Conservation (phyloP, 2,797 vertebrate species). For the Pelobates cultripes region DNA sequence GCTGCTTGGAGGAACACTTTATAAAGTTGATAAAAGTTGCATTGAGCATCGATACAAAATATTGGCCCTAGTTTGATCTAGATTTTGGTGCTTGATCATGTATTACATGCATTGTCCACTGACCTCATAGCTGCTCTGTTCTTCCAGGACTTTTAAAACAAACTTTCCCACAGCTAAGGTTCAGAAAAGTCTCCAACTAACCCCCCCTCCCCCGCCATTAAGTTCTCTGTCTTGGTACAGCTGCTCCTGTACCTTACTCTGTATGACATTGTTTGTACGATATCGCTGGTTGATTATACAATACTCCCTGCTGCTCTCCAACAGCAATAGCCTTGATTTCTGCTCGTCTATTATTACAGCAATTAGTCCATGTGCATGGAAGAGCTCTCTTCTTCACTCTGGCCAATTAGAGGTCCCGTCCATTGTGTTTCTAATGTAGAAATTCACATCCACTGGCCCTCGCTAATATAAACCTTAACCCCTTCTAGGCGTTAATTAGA, state of each 20-base stretch:
- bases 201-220: slow-evolving; percentile 21
- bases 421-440: slow-evolving; percentile 35
- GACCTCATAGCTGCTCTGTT: not conserved
- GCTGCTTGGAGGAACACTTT: too few relatives aligned
- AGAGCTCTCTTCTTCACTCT: slow-evolving; percentile 40
- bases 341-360: slow-evolving; percentile 49
- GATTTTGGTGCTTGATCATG: too few relatives aligned
- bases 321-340: slow-evolving; percentile 48
- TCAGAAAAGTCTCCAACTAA: not conserved
- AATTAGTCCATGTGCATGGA: slow-evolving; percentile 53
- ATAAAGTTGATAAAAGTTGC: too few relatives aligned
- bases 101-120: not conserved
- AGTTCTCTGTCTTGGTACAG: slow-evolving; percentile 38
- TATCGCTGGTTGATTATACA: slow-evolving; percentile 47
- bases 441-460: slow-evolving; percentile 20
- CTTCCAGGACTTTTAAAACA: too few relatives aligned
- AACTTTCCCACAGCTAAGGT: not conserved
- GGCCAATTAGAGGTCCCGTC: slow-evolving; percentile 39
- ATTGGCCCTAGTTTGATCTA: too few relatives aligned
- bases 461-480: slow-evolving; percentile 27
- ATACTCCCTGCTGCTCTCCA: slow-evolving; percentile 37
- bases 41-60: too few relatives aligned
- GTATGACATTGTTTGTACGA: slow-evolving; percentile 42
- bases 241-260: slow-evolving; percentile 39
- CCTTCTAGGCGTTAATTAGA: slow-evolving; percentile 8